These are phyloP conservation scores for Dasypogon diadema DNA, from an alignment of 2,888 invertebrate species.

Conservation along the genomic window DNA sequence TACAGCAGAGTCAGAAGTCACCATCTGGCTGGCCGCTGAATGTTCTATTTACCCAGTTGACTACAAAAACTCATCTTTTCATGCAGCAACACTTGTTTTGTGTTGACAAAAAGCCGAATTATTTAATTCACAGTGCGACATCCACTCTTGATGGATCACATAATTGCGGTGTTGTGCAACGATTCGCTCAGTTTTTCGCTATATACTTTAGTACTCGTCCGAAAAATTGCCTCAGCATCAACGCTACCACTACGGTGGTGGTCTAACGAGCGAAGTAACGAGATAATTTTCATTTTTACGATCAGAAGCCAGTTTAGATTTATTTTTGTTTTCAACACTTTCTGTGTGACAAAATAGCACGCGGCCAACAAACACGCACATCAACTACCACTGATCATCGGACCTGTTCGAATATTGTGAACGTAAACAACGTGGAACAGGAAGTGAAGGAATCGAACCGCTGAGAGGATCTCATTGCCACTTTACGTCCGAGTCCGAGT, in stretches of 20 bases:
- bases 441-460: neutral
- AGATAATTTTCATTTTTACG: neutral
- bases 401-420: neutral
- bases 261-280: neutral
- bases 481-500: too few species aligned
- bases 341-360: neutral
- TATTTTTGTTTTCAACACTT: neutral
- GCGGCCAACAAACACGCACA: neutral
- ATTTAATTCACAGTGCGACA: neutral
- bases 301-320: neutral
- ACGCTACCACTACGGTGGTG: too few species aligned
- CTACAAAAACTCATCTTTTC: neutral
- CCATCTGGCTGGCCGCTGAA: too few species aligned
- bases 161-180: neutral
- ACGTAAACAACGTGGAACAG: neutral
- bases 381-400: neutral
- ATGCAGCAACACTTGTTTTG: neutral
- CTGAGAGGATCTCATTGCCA: too few species aligned
- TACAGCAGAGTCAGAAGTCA: too few species aligned
- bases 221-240: neutral
- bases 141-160: neutral
- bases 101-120: neutral
- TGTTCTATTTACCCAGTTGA: neutral
- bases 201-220: neutral
- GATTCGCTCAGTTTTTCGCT: neutral